phyloP scores from a whole-genome alignment of 2,797 vertebrate species.

The Caiman crocodilus region DNA sequence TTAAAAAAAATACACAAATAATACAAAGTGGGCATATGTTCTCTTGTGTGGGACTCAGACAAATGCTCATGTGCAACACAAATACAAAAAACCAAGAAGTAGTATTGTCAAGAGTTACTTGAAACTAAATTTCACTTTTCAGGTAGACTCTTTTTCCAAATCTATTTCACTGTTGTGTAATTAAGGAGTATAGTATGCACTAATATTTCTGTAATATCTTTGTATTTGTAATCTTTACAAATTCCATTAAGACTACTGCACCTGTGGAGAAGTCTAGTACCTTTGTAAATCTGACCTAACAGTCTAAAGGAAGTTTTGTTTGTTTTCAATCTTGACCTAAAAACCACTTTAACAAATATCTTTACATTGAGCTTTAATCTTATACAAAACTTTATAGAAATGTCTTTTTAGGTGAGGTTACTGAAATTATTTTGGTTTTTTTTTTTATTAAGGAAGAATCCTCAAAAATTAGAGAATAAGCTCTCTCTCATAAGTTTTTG shows the following conservation, averaged over 20 bases:
- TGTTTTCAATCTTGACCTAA: not conserved
- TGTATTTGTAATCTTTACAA: too few species aligned
- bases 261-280: rapidly evolving
- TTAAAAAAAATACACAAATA: not conserved
- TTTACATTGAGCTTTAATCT: rapidly evolving
- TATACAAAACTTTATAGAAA: rapidly evolving
- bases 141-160: rapidly evolving
- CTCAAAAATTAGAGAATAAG: not conserved
- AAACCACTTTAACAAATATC: not conserved
- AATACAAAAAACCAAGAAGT: not conserved
- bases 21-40: not conserved
- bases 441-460: not conserved
- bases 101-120: not conserved
- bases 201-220: not conserved
- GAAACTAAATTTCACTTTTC: not conserved
- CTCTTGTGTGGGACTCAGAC: not conserved
- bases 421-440: not conserved
- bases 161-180: not conserved
- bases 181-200: rapidly evolving
- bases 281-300: not conserved
- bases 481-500: not conserved
- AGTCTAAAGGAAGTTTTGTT: not conserved
- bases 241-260: not conserved
- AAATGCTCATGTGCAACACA: not conserved
- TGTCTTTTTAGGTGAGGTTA: rapidly evolving